Base-by-base conservation (phyloP, 1,140 invertebrate species). In the Drosophila athabasca region DNA sequence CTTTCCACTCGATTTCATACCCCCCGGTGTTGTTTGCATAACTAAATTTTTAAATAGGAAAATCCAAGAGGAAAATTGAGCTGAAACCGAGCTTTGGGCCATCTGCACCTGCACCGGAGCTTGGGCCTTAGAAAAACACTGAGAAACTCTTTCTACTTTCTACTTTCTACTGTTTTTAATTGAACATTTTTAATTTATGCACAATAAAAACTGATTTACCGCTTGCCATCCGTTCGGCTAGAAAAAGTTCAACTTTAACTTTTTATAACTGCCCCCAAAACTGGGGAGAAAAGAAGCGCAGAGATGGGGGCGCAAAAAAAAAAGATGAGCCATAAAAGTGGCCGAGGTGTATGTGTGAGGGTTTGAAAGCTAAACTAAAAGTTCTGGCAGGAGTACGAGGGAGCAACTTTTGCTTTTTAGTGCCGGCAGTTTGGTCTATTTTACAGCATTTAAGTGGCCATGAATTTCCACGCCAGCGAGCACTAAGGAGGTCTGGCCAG, bases 381-480 rank as follows among this genome's bases (percentile, higher is more conserved):
- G 46, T 87, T 85, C 75, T 46, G 43, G 48, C 71, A 52, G 11
- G 24, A 26, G 24, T 26, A 39, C 17, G 68, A 66, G 60, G 49
- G 74, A 71, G 61, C 78, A 87, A 85, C 82, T 87, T 85, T 85
- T 82, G 65, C 58, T 77, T 85, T 87, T 87, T 81, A 87, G 82
- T 82, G 70, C 70, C 82, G 78, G 64, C 62, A 66, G 75, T 69
- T 78, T 75, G 82, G 82, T 87, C 77, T 80, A 85, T 85, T 85
- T 85, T 85, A 81, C 79, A 82, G 82, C 79, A 82, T 87, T 85
- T 87, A 87, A 85, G 82, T 87, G 82, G 73, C 82, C 82, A 85
- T 85, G 82, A 85, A 87, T 87, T 85, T 75, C 55, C 78, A 49
- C 55, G 60, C 66, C 77, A 84, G 59, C 62, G 75, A 62, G 43